phyloP scores from a whole-genome alignment of 2,113 vertebrate genomes.

The Sus scrofa region T2T-Sscrofa CM000825.6:62829501-62830000 shows the following conservation, averaged over 20 bases:
- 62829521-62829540: background rate
- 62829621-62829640: too few species aligned
- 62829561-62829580: background rate
- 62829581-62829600: background rate
- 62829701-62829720: fast-evolving
- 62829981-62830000: fast-evolving
- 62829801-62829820: constrained; percentile 95
- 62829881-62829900: constrained; percentile 94
- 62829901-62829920: constrained; percentile 93
- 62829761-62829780: background rate
- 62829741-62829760: background rate
- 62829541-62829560: background rate
- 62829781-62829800: constrained; percentile 93
- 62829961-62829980: constrained; percentile 94
- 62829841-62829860: constrained; percentile 97
- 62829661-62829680: background rate
- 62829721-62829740: background rate
- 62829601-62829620: background rate
- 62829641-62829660: background rate
- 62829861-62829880: constrained; percentile 97
- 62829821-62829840: constrained; percentile 97
- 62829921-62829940: constrained; percentile 94
- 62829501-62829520: background rate
- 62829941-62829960: constrained; percentile 96
- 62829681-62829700: background rate